phyloP scores from a whole-genome alignment of 2,888 invertebrate species.

The Dynastes hyllus region DNA sequence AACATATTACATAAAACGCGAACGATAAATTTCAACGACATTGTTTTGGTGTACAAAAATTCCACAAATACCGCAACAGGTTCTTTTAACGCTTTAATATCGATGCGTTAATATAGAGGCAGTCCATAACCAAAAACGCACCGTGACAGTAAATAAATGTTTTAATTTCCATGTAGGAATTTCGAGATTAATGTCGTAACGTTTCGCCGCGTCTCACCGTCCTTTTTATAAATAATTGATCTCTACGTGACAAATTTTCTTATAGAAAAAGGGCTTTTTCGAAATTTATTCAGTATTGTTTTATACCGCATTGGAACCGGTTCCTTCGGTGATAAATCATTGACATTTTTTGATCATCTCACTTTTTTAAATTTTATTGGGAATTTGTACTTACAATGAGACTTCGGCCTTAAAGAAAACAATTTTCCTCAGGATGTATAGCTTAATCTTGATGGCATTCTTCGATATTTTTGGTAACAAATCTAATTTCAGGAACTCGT shows the following conservation, averaged over 20 bases:
- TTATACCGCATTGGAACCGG: neutral
- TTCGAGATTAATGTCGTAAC: slow-evolving; percentile 48
- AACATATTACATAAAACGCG: slow-evolving; percentile 48
- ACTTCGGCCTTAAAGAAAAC: too few relatives aligned
- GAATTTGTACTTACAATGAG: neutral
- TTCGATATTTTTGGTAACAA: too few relatives aligned
- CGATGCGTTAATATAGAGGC: slow-evolving; percentile 45
- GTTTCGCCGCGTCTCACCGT: slow-evolving; percentile 41
- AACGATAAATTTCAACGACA: slow-evolving; percentile 50
- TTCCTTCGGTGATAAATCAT: slow-evolving; percentile 2
- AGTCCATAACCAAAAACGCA: slow-evolving; percentile 48
- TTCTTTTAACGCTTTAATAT: slow-evolving; percentile 49
- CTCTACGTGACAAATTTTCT: slow-evolving; percentile 49
- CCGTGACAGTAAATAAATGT: slow-evolving; percentile 51
- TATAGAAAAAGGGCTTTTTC: slow-evolving; percentile 26
- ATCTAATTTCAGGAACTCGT: too few relatives aligned
- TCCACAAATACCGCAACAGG: slow-evolving; percentile 51
- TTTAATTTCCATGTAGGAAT: slow-evolving; percentile 52
- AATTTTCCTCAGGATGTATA: too few relatives aligned
- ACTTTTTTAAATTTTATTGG: neutral
- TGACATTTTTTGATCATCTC: neutral
- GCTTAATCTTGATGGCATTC: too few relatives aligned
- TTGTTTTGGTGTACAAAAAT: slow-evolving; percentile 49
- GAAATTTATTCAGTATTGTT: slow-evolving; percentile 13
- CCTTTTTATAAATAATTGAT: slow-evolving; percentile 51